Percentiles rank a stretch among this genome's conserved stretches.
Evolutionary conservation across 2,888 invertebrate genomes (phyloP).

Genomic region (Sipha maydis): DNA sequence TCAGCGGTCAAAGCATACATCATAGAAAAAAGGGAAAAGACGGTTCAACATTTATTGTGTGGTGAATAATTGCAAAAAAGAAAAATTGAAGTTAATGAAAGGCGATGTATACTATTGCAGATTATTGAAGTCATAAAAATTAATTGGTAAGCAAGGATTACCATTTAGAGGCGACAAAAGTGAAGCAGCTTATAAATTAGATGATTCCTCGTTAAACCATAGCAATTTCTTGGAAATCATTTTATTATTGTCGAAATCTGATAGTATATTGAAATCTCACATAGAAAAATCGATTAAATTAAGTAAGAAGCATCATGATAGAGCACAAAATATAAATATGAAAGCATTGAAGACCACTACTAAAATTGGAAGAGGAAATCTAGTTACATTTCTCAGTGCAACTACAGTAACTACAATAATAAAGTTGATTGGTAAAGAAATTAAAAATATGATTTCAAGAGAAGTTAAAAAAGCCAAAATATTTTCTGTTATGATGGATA

Average conservation of each 20-base stretch:
- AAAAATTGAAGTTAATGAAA: background rate
- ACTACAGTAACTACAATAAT: slow-evolving; percentile 19
- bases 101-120: background rate
- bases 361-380: background rate
- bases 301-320: background rate
- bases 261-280: background rate
- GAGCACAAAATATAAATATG: slow-evolving; percentile 3
- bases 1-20: background rate
- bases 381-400: background rate
- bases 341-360: background rate
- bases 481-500: slow-evolving; percentile 10
- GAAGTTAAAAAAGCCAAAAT: slow-evolving; percentile 10
- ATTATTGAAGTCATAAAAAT: background rate
- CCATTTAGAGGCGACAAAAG: slow-evolving; percentile 1
- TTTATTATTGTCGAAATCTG: background rate
- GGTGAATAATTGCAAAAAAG: background rate
- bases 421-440: slow-evolving; percentile 18
- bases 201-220: slow-evolving; percentile 2
- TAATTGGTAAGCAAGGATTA: background rate
- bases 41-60: slow-evolving; percentile 5
- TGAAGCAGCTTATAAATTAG: slow-evolving; percentile 8
- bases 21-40: background rate
- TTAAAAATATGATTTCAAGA: slow-evolving; percentile 22
- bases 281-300: background rate
- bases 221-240: background rate